These are phyloP conservation scores for Limnephilus lunatus DNA, from an alignment of 2,888 invertebrate species.

Conservation along the genomic window DNA sequence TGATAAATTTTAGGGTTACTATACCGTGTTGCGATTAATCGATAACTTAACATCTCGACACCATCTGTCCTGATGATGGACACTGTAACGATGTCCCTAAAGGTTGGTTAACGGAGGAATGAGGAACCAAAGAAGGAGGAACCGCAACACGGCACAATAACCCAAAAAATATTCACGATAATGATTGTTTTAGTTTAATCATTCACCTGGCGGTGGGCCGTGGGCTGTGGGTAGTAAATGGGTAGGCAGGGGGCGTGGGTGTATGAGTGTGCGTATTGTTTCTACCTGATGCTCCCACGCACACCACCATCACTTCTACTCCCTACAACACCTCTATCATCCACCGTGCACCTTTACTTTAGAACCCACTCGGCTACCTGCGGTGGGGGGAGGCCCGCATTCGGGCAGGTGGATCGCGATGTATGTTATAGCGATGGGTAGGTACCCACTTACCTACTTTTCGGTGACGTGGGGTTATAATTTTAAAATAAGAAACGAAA, in stretches of 20 bases:
- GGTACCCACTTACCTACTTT: neutral
- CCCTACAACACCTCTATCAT: neutral
- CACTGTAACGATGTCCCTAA: no score
- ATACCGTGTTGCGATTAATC: no score
- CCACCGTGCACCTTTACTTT: neutral
- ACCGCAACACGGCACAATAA: no score
- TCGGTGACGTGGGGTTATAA: neutral
- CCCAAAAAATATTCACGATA: no score
- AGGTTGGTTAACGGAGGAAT: no score
- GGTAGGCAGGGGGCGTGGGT: neutral
- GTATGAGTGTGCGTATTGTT: neutral
- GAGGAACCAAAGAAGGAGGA: no score
- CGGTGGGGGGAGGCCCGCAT: conserved; percentile 63
- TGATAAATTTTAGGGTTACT: no score
- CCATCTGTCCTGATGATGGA: no score
- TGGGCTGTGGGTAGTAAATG: neutral
- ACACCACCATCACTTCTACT: neutral
- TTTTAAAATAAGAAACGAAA: neutral
- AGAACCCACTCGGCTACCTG: conserved; percentile 66
- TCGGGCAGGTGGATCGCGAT: conserved; percentile 45
- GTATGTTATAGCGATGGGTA: neutral
- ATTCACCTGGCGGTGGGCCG: neutral
- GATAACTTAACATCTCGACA: no score
- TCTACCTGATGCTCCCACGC: neutral
- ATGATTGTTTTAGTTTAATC: neutral